Evolutionary conservation across 2,113 vertebrate species (phyloP).

Genomic region (Halichoeres trimaculatus): DNA sequence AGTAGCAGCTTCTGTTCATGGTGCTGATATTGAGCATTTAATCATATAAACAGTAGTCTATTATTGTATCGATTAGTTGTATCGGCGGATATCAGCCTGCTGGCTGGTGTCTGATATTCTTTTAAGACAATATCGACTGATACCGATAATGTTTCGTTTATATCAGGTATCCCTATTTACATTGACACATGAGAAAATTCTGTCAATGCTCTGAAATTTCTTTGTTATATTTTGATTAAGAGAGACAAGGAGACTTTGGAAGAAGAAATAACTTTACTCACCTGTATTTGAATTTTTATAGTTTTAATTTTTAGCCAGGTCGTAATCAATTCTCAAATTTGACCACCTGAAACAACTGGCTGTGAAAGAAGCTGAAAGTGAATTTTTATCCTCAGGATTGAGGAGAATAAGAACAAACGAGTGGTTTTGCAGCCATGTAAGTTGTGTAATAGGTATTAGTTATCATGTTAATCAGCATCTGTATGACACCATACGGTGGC

Average conservation of each 20-base stretch:
- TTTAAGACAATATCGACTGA: no score
- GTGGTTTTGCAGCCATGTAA: slow-evolving; percentile 82
- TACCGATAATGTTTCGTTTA: no score
- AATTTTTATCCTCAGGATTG: slow-evolving; percentile 51
- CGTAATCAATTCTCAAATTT: background rate
- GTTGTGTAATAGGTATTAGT: slow-evolving; percentile 97
- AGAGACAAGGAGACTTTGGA: no score
- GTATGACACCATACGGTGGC: slow-evolving; percentile 93
- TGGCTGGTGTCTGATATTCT: no score
- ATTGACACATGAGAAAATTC: background rate
- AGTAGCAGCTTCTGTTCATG: no score
- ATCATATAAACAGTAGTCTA: no score
- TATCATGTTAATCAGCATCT: slow-evolving; percentile 99
- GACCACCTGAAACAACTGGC: background rate
- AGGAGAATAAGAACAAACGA: slow-evolving; percentile 60
- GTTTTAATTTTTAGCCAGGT: background rate
- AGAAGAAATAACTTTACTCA: no score
- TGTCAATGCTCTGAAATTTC: background rate
- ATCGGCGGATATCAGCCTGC: no score
- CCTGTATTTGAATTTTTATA: no score
- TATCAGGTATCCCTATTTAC: no score
- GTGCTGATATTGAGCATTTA: no score
- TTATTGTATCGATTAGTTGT: no score
- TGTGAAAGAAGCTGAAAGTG: slow-evolving; percentile 5
- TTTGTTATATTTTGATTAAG: background rate